phyloP scores from a whole-genome alignment of 2,797 vertebrate genomes.

The Smutsia temminckii region DNA sequence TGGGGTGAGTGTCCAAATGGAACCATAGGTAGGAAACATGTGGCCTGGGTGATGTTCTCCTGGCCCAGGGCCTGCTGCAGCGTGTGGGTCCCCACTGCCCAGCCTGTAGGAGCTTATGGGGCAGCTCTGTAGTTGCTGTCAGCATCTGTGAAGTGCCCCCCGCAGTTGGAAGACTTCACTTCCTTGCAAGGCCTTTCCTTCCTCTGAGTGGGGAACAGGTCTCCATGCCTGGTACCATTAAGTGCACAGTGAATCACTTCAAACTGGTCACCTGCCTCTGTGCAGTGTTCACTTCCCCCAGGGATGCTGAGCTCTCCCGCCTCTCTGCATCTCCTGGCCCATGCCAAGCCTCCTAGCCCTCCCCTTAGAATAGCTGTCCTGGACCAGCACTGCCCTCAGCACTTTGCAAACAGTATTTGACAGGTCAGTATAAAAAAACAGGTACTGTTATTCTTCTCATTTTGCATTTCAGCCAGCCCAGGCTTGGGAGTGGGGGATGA shows the following conservation, averaged over 20 bases:
- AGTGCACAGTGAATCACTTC: neutral
- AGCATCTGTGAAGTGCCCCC: neutral
- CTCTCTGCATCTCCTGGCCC: accelerated
- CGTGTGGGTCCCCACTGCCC: neutral
- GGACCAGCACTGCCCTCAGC: too few species aligned
- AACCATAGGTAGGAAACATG: accelerated
- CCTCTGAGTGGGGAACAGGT: neutral
- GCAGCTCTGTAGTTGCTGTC: neutral
- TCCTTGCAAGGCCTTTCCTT: neutral
- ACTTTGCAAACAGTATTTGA: neutral
- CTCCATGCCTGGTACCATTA: too few species aligned
- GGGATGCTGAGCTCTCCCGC: accelerated
- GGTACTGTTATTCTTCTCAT: accelerated
- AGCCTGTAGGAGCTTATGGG: too few species aligned
- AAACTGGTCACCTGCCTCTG: neutral
- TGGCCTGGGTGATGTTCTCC: neutral
- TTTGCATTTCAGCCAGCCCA: neutral
- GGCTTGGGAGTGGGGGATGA: neutral
- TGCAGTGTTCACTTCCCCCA: accelerated
- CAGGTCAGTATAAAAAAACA: neutral
- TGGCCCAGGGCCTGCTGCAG: neutral
- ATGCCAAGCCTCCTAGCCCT: neutral
- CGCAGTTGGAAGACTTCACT: neutral
- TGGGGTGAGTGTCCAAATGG: neutral
- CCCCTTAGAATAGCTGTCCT: accelerated